These are phyloP conservation scores for Argya squamiceps DNA, from an alignment of 2,797 vertebrate species.

Conservation along the genomic window DNA sequence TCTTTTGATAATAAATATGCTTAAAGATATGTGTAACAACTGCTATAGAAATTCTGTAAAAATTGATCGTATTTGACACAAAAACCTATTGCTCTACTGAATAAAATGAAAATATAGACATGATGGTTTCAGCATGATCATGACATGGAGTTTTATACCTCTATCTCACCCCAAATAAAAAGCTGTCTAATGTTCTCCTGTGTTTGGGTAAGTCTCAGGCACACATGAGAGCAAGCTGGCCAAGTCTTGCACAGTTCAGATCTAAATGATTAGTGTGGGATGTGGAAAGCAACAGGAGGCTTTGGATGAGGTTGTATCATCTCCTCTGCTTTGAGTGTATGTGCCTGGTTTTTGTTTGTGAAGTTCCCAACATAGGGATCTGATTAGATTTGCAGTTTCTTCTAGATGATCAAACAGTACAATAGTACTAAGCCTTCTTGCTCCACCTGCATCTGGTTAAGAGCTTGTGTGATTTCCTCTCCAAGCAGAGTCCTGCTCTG, in stretches of 20 bases:
- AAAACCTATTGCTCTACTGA: background rate
- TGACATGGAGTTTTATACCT: slow-evolving; percentile 10
- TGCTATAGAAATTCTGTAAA: background rate
- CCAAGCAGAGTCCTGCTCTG: background rate
- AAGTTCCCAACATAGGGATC: slow-evolving; percentile 36
- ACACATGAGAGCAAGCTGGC: slow-evolving; percentile 18
- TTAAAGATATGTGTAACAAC: background rate
- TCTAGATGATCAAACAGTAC: slow-evolving; percentile 51
- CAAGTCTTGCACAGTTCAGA: background rate
- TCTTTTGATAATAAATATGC: background rate
- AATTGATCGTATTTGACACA: slow-evolving; percentile 15
- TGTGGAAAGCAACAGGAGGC: slow-evolving; percentile 49
- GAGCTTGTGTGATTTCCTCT: slow-evolving; percentile 38
- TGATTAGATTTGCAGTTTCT: slow-evolving; percentile 63
- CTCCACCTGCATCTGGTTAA: slow-evolving; percentile 55
- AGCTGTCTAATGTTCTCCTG: background rate
- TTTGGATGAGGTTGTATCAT: slow-evolving; percentile 50
- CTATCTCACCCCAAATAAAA: background rate
- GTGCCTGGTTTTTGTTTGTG: slow-evolving; percentile 31
- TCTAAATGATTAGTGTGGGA: slow-evolving; percentile 37
- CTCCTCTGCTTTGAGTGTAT: slow-evolving; percentile 13
- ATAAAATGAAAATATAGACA: slow-evolving; percentile 24
- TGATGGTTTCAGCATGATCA: background rate
- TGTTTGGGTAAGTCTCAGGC: background rate
- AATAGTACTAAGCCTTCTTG: slow-evolving; percentile 1